phyloP scores from a whole-genome alignment of 2,113 vertebrate species.

The Theristicus caerulescens region DNA sequence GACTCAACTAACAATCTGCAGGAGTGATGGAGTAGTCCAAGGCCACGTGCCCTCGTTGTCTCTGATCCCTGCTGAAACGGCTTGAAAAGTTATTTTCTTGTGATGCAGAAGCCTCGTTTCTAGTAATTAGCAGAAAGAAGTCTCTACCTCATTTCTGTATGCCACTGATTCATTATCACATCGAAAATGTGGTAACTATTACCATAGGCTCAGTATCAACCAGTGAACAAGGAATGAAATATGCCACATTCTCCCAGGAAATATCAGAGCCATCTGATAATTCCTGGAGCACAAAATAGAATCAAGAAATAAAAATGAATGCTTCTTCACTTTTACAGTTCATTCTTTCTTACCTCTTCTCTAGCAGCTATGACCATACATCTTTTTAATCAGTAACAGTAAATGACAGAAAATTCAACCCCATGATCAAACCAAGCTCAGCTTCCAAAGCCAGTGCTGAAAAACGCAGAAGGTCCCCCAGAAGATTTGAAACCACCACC shows the following conservation, averaged over 20 bases:
- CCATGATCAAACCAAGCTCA: background rate
- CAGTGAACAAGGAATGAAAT: background rate
- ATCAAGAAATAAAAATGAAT: background rate
- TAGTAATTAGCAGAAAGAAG: background rate
- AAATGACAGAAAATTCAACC: background rate
- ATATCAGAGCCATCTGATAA: background rate
- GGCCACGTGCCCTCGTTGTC: accelerated
- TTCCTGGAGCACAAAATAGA: slow-evolving; percentile 6
- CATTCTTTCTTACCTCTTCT: background rate
- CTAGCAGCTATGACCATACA: background rate
- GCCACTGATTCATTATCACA: background rate
- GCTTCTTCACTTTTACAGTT: background rate
- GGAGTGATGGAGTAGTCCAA: background rate
- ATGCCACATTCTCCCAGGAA: background rate
- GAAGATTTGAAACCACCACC: background rate
- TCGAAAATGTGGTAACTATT: background rate
- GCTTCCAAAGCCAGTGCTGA: background rate
- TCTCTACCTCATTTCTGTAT: background rate
- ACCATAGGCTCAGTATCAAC: background rate
- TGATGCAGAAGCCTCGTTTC: background rate
- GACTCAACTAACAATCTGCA: background rate
- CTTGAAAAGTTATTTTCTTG: background rate
- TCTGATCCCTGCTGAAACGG: background rate
- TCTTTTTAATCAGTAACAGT: background rate
- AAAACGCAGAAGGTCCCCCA: background rate